phyloP scores from a whole-genome alignment of 2,888 invertebrate genomes.

The Tanypteryx hageni region DNA sequence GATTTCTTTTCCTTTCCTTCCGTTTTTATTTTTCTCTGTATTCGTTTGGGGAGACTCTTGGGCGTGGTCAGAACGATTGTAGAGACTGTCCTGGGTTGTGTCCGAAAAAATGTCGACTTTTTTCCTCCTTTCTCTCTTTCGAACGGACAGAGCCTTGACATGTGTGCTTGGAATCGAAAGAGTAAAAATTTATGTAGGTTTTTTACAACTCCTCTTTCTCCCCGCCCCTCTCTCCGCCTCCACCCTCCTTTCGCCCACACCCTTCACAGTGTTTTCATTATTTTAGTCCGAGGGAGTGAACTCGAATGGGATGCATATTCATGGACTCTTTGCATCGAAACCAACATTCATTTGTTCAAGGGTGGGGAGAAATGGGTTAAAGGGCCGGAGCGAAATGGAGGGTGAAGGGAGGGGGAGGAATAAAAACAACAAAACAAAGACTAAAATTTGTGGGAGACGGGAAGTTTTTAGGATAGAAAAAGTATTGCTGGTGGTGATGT shows the following conservation, averaged over 20 bases:
- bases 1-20: neutral
- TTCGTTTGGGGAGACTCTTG: neutral
- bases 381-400: neutral
- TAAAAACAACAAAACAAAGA: neutral
- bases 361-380: neutral
- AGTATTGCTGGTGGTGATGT: constrained; percentile 4
- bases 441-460: neutral
- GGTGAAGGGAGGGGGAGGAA: neutral
- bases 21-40: neutral
- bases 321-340: constrained; percentile 54
- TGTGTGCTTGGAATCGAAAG: constrained; percentile 33
- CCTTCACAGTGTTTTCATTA: constrained; percentile 45
- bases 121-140: neutral
- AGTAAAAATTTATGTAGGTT: constrained; percentile 42
- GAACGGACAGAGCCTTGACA: constrained; percentile 8
- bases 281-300: neutral
- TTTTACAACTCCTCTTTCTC: neutral
- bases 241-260: neutral
- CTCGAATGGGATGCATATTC: constrained; percentile 35
- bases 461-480: constrained; percentile 10
- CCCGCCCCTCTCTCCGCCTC: neutral
- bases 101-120: neutral
- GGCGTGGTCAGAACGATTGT: constrained; percentile 22
- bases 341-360: constrained; percentile 12
- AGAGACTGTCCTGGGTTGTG: neutral